Conservation (phyloP, 2,113 vertebrate species). For the Sinocyclocheilus anophthalmus region DNA sequence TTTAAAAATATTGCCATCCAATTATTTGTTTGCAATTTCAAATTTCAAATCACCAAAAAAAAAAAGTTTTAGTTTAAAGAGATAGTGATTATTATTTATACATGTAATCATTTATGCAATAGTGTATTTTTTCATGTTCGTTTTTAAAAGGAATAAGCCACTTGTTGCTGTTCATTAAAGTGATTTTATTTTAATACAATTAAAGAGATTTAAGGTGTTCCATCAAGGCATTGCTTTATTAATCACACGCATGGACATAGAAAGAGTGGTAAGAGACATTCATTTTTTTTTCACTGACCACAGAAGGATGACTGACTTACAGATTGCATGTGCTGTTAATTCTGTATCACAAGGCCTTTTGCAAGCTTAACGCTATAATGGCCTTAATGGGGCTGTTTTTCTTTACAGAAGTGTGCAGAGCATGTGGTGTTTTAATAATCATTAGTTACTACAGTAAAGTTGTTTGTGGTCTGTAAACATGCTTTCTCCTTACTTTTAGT, state of each 20-base stretch:
- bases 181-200: not conserved
- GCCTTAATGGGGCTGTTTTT: not conserved
- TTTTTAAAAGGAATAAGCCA: not conserved
- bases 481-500: conserved; percentile 64
- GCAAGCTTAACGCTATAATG: not conserved
- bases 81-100: no score
- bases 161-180: not conserved
- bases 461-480: not conserved
- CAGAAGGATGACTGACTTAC: not conserved
- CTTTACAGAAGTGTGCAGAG: not conserved
- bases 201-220: not conserved
- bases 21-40: not conserved
- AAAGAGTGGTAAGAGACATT: not conserved
- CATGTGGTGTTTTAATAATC: not conserved
- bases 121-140: not conserved
- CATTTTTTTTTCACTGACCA: not conserved
- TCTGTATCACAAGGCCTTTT: not conserved
- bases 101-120: no score
- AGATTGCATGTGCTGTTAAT: conserved; percentile 5
- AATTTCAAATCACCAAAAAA: no score
- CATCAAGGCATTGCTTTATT: not conserved
- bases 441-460: not conserved
- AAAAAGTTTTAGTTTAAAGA: no score
- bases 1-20: no score
- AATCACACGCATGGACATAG: not conserved